Percentiles rank a stretch among this genome's conserved stretches.
Evolutionary conservation across 2,797 vertebrate species (phyloP).

Genomic region (Sphenodon punctatus): DNA sequence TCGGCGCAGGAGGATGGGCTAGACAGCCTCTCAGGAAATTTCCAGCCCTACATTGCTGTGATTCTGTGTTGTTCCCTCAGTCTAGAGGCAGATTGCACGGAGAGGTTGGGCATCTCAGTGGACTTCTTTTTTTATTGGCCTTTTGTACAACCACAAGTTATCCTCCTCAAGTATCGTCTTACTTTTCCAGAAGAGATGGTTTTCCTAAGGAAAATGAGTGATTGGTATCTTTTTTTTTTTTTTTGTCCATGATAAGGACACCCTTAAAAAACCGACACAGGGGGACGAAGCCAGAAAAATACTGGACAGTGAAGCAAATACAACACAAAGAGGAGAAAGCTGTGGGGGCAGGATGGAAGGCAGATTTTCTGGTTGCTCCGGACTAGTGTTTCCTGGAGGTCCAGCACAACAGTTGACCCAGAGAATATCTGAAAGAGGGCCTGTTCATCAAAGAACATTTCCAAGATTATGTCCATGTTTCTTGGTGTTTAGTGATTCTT

Average conservation of each 20-base stretch:
- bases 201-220: not conserved
- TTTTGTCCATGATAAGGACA: not conserved
- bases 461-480: fast-evolving
- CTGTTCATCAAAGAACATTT: not conserved
- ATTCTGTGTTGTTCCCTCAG: no score
- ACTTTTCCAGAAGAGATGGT: not conserved
- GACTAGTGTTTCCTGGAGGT: fast-evolving
- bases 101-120: no score
- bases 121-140: not conserved
- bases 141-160: not conserved
- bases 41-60: no score
- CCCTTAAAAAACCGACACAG: not conserved
- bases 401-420: fast-evolving
- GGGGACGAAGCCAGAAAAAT: no score
- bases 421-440: not conserved
- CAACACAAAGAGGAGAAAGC: no score
- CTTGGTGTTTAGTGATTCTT: no score
- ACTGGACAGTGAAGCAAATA: not conserved
- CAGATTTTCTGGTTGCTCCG: not conserved
- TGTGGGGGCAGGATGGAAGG: no score
- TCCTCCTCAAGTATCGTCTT: not conserved
- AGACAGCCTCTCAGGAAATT: no score
- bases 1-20: no score
- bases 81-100: no score
- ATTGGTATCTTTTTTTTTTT: not conserved